Evolutionary conservation across 2,888 invertebrate genomes (phyloP).

Genomic region (Chrysodeixis includens): DNA sequence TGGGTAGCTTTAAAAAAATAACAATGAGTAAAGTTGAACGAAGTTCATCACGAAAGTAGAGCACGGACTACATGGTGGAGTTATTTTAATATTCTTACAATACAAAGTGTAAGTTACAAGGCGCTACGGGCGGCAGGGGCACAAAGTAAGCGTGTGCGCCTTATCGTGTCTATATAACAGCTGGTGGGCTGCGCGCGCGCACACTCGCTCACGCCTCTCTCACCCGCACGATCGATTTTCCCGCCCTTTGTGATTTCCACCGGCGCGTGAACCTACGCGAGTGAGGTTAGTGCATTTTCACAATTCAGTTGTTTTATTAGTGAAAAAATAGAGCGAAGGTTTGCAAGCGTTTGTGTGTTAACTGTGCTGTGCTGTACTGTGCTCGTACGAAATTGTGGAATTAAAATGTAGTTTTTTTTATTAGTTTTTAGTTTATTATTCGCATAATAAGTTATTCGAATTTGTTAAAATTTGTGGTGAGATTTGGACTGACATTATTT

Average conservation of each 20-base stretch:
- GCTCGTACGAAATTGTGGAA: slow-evolving; percentile 32
- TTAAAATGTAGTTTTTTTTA: slow-evolving; percentile 14
- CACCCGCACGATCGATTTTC: slow-evolving; percentile 76
- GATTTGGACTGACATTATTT: neutral
- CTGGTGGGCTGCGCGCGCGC: slow-evolving; percentile 81
- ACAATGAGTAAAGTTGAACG: slow-evolving; percentile 14
- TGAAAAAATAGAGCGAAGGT: slow-evolving; percentile 45
- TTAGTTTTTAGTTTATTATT: neutral
- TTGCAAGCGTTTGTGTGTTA: slow-evolving; percentile 45
- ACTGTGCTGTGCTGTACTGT: slow-evolving; percentile 60
- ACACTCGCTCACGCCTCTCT: slow-evolving; percentile 79
- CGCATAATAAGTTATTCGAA: neutral
- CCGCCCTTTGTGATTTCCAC: slow-evolving; percentile 77
- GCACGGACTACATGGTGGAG: slow-evolving; percentile 7
- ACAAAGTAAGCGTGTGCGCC: slow-evolving; percentile 68
- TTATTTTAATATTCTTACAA: slow-evolving; percentile 42
- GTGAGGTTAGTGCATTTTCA: slow-evolving; percentile 82
- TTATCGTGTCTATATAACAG: slow-evolving; percentile 84
- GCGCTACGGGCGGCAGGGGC: slow-evolving; percentile 41
- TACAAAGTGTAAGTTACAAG: slow-evolving; percentile 36
- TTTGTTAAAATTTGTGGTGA: slow-evolving; percentile 9
- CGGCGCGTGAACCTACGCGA: slow-evolving; percentile 81
- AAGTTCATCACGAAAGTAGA: slow-evolving; percentile 25
- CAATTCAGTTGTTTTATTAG: slow-evolving; percentile 55
- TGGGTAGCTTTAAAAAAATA: slow-evolving; percentile 20